A percentile compares a stretch with the other conserved stretches of the same genome.
Evolutionary conservation across 2,888 invertebrate species (phyloP).

Genomic region (Drosophila neutralis): DNA sequence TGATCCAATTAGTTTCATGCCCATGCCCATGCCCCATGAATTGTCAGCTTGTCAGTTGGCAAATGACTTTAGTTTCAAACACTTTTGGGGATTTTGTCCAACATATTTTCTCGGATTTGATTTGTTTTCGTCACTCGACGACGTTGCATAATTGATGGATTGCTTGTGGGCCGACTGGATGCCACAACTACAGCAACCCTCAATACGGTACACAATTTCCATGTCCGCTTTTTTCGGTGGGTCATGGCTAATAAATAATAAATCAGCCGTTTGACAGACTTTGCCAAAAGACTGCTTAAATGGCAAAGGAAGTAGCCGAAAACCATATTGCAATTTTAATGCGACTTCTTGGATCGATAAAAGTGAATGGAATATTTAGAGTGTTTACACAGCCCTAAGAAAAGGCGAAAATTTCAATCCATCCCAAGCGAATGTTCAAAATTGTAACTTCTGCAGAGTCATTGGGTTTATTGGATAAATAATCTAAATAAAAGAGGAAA

Average conservation of each 20-base stretch:
- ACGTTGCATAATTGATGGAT: conserved; percentile 76
- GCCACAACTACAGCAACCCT: conserved; percentile 14
- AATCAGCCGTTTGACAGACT: conserved; percentile 62
- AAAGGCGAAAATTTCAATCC: not conserved
- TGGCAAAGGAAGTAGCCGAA: conserved; percentile 15
- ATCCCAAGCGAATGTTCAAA: not conserved
- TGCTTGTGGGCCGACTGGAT: conserved; percentile 35
- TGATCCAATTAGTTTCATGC: conserved; percentile 64
- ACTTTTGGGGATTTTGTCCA: conserved; percentile 18
- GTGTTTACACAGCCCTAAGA: not conserved
- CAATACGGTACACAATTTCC: conserved; percentile 13
- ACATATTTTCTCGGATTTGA: conserved; percentile 42
- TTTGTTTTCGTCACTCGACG: conserved; percentile 62
- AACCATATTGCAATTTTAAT: conserved; percentile 61
- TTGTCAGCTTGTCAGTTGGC: conserved; percentile 73
- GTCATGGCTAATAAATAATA: conserved; percentile 62
- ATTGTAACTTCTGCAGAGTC: not conserved
- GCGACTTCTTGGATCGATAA: conserved; percentile 48
- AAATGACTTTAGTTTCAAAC: conserved; percentile 48
- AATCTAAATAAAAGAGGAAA: not conserved
- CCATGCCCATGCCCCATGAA: conserved; percentile 25
- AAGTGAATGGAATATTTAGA: not conserved
- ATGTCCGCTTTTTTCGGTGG: conserved; percentile 21
- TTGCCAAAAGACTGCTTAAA: conserved; percentile 38
- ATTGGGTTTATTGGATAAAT: not conserved